phyloP scores from a whole-genome alignment of 2,113 vertebrate species.

The Poeciliopsis prolifica region DNA sequence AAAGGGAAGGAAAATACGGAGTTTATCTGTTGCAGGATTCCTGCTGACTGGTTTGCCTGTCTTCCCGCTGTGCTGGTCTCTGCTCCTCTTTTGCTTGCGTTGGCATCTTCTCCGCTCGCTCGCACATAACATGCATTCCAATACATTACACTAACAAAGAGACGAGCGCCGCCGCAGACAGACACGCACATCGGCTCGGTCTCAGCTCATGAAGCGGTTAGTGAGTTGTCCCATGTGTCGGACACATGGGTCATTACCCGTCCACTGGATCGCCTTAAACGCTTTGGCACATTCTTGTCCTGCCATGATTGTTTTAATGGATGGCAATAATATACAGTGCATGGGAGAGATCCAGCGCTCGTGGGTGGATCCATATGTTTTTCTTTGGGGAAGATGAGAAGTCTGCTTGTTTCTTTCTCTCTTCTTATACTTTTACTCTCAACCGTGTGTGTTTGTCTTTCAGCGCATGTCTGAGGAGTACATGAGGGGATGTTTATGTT shows the following conservation, averaged over 20 bases:
- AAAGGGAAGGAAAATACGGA: not conserved
- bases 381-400: conserved; percentile 22
- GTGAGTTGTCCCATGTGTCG: conserved; percentile 65
- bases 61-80: not conserved
- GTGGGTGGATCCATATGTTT: conserved; percentile 36
- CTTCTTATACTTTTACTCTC: conserved; percentile 36
- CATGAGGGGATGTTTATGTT: conserved; percentile 12
- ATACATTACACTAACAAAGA: conserved; percentile 2
- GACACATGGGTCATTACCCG: conserved; percentile 63
- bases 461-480: not conserved
- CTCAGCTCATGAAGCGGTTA: conserved; percentile 59
- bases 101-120: not conserved
- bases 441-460: conserved; percentile 21
- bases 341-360: not conserved
- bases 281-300: conserved; percentile 43
- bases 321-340: conserved; percentile 57
- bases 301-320: conserved; percentile 67
- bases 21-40: not conserved
- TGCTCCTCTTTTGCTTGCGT: conserved; percentile 4
- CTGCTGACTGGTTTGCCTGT: not conserved
- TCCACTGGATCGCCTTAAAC: conserved; percentile 47
- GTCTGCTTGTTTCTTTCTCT: conserved; percentile 39
- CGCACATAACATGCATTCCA: not conserved
- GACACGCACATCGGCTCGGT: conserved; percentile 34
- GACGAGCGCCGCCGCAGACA: conserved; percentile 6